These are phyloP conservation scores for Chrysemys picta DNA, from an alignment of 2,113 vertebrate species.

Conservation along the genomic window DNA sequence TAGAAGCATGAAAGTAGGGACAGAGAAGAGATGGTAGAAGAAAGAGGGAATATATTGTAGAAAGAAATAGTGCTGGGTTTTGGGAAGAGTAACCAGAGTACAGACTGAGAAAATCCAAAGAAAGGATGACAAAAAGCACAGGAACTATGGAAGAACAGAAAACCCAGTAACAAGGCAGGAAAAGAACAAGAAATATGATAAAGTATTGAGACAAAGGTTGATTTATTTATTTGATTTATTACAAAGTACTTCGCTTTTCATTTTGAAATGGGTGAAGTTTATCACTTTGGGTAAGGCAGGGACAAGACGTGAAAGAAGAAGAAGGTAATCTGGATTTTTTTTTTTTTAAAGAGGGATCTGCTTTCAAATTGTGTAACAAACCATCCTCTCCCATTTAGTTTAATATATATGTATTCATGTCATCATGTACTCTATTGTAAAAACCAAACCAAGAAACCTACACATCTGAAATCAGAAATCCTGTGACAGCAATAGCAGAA, in stretches of 20 bases:
- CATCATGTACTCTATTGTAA: neutral
- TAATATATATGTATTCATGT: neutral
- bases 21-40: neutral
- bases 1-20: neutral
- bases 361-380: neutral
- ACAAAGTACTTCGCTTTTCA: constrained; percentile 24
- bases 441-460: neutral
- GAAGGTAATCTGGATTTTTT: neutral
- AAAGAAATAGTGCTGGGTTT: neutral
- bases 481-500: neutral
- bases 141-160: neutral
- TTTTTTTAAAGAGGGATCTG: accelerated
- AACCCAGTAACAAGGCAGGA: neutral
- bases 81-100: accelerated
- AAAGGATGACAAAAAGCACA: neutral
- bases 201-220: neutral
- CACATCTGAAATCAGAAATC: neutral
- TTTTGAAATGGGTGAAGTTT: neutral
- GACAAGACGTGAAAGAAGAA: neutral
- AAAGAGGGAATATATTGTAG: neutral
- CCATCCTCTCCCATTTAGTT: neutral
- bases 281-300: neutral
- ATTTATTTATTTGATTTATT: constrained; percentile 27
- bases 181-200: neutral
- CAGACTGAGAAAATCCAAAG: neutral